These are phyloP conservation scores for Icerya purchasi DNA, from an alignment of 2,888 invertebrate species.

Conservation along the genomic window DNA sequence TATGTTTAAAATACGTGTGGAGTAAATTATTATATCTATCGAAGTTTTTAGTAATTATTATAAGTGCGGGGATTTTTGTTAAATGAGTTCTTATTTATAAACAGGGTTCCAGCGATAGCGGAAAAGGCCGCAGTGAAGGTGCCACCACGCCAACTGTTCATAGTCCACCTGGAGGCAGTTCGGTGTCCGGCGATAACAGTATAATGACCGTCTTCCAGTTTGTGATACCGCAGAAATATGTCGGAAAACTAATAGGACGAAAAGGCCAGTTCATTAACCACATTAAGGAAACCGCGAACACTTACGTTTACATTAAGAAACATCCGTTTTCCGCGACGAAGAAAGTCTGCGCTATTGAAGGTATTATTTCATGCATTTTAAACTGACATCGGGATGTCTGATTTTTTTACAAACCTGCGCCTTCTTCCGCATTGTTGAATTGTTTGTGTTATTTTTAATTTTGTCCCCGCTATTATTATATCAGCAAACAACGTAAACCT, in stretches of 20 bases:
- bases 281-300: constrained; percentile 55
- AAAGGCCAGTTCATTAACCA: constrained; percentile 59
- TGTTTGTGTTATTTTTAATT: too few relatives aligned
- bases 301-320: constrained; percentile 53
- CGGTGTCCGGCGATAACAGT: constrained; percentile 20
- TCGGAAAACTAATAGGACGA: constrained; percentile 71
- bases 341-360: constrained; percentile 69
- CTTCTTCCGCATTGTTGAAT: too few relatives aligned
- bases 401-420: too few relatives aligned
- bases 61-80: too few relatives aligned
- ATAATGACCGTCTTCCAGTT: constrained; percentile 41
- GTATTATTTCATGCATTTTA: too few relatives aligned
- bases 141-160: constrained; percentile 38
- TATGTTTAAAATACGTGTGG: too few relatives aligned
- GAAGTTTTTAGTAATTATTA: too few relatives aligned
- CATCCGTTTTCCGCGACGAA: constrained; percentile 49
- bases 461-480: too few relatives aligned
- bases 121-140: constrained; percentile 53
- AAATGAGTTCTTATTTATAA: too few relatives aligned
- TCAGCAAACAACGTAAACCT: too few relatives aligned
- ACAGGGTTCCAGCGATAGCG: constrained; percentile 60
- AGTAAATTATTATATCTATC: too few relatives aligned
- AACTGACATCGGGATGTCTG: too few relatives aligned
- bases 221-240: constrained; percentile 47
- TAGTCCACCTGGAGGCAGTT: constrained; percentile 31